phyloP scores from a whole-genome alignment of 2,797 vertebrate genomes.

The Todus mexicanus region DNA sequence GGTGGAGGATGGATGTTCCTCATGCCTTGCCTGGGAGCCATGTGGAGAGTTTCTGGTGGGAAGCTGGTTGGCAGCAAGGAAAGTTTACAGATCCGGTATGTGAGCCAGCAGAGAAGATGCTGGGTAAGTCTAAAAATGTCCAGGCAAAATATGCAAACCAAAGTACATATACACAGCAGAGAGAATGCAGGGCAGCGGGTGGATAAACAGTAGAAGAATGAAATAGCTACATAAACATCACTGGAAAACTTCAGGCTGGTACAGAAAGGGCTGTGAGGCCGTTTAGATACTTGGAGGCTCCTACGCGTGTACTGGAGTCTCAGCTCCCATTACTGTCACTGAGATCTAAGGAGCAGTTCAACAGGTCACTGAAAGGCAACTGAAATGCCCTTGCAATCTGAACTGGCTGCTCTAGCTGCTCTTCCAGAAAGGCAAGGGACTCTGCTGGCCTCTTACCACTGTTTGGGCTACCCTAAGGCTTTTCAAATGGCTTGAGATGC shows the following conservation, averaged over 20 bases:
- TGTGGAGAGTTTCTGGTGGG: constrained; percentile 29
- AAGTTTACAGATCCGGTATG: not conserved
- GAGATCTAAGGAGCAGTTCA: not conserved
- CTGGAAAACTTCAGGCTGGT: not conserved
- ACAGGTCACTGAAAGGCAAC: not conserved
- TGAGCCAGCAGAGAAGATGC: constrained; percentile 16
- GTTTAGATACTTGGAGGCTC: not conserved
- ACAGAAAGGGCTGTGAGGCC: not conserved
- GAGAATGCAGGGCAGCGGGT: not conserved
- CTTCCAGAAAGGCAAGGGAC: not conserved
- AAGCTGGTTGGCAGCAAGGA: constrained; percentile 22
- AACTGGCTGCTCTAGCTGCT: not conserved
- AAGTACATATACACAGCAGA: not conserved
- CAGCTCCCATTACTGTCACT: not conserved
- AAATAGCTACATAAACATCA: constrained; percentile 21
- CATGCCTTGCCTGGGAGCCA: not conserved
- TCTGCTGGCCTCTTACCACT: fast-evolving
- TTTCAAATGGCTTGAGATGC: not conserved
- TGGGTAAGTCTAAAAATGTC: constrained; percentile 44
- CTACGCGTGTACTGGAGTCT: not conserved
- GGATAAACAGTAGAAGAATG: constrained; percentile 25
- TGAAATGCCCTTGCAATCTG: not conserved
- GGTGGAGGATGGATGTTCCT: not conserved
- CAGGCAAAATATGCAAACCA: not conserved
- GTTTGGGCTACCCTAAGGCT: not conserved